These are phyloP conservation scores for Neosilurus mollespiculum DNA, from an alignment of 2,797 vertebrate species.

Conservation along the genomic window DNA sequence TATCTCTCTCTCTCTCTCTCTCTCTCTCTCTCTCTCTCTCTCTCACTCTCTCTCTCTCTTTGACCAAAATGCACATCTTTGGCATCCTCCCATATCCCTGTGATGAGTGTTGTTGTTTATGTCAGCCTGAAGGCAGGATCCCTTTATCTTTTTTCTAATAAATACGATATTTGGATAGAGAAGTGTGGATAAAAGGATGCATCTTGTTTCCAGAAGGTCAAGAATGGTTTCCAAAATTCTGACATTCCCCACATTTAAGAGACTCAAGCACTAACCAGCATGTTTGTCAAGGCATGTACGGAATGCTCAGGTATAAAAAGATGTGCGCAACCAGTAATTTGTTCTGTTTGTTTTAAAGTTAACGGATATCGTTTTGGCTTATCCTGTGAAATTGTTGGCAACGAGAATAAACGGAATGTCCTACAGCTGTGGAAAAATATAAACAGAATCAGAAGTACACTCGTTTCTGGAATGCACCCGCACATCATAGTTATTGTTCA, in stretches of 20 bases:
- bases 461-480: not conserved
- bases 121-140: conserved; percentile 12
- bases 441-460: not conserved
- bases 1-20: too few species aligned
- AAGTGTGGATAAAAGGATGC: not conserved
- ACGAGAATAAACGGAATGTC: not conserved
- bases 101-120: conserved; percentile 33
- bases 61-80: conserved; percentile 7
- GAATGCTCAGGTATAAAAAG: not conserved
- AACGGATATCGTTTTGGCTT: not conserved
- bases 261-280: not conserved
- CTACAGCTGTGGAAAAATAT: not conserved
- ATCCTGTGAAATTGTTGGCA: not conserved
- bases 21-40: too few species aligned
- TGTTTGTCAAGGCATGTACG: not conserved
- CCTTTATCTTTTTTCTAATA: conserved; percentile 34
- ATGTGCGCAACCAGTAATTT: not conserved
- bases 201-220: conserved; percentile 26
- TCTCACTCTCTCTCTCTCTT: too few species aligned
- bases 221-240: conserved; percentile 38
- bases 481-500: not conserved
- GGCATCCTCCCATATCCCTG: conserved; percentile 28
- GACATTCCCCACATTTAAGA: not conserved
- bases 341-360: not conserved
- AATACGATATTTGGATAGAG: conserved; percentile 26